phyloP scores from a whole-genome alignment of 2,888 invertebrate species.

The Dione juno region DNA sequence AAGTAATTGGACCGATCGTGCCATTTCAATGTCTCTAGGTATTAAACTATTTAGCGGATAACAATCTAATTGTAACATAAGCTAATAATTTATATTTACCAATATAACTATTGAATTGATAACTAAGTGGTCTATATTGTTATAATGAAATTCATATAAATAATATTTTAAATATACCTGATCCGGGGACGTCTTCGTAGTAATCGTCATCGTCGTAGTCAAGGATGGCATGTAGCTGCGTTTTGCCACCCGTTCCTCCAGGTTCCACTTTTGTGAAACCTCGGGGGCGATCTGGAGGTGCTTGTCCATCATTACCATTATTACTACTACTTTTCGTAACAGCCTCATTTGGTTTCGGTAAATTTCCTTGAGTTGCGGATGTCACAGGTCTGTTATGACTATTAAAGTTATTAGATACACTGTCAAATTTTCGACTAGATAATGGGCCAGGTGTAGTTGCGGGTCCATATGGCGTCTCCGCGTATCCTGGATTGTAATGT shows the following conservation, averaged over 20 bases:
- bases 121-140: background rate
- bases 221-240: slow-evolving; percentile 88
- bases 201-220: slow-evolving; percentile 87
- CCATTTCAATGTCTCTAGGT: slow-evolving; percentile 50
- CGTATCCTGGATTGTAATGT: slow-evolving; percentile 68
- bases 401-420: slow-evolving; percentile 67
- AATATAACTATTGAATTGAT: slow-evolving; percentile 32
- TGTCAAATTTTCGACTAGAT: slow-evolving; percentile 76
- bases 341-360: slow-evolving; percentile 60
- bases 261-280: slow-evolving; percentile 86
- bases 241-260: slow-evolving; percentile 83
- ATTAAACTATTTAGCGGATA: slow-evolving; percentile 53
- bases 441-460: slow-evolving; percentile 61
- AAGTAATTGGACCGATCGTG: slow-evolving; percentile 62
- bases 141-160: background rate
- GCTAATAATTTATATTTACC: slow-evolving; percentile 52
- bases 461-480: slow-evolving; percentile 68
- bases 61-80: slow-evolving; percentile 51
- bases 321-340: slow-evolving; percentile 80
- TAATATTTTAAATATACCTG: slow-evolving; percentile 57
- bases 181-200: slow-evolving; percentile 85
- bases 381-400: slow-evolving; percentile 67
- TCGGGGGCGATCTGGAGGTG: slow-evolving; percentile 82
- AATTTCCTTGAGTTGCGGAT: slow-evolving; percentile 55
- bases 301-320: slow-evolving; percentile 56